These are phyloP conservation scores for Podarcis siculus DNA, from an alignment of 2,797 vertebrate species.

Conservation along the genomic window DNA sequence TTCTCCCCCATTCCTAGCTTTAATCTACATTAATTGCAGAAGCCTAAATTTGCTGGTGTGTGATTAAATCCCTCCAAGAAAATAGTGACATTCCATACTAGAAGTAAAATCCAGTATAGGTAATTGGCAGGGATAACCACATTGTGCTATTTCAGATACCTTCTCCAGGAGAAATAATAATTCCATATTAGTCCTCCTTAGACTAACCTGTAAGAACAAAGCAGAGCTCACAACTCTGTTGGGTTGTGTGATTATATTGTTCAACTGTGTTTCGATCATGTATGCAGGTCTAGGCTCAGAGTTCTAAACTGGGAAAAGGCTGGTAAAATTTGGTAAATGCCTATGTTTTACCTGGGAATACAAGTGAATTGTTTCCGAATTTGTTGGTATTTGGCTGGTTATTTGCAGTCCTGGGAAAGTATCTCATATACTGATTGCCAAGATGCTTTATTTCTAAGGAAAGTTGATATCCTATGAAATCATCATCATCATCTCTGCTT, in stretches of 20 bases:
- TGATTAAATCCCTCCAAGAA: not conserved
- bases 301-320: not conserved
- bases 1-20: no score
- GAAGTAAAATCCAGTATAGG: not conserved
- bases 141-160: not conserved
- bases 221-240: not conserved
- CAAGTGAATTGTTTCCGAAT: not conserved
- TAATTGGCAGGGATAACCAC: not conserved
- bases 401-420: not conserved
- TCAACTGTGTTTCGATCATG: not conserved
- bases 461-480: not conserved
- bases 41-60: no score
- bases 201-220: not conserved
- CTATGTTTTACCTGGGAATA: not conserved
- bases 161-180: constrained; percentile 4
- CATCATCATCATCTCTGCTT: not conserved
- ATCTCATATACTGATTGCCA: constrained; percentile 7
- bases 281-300: not conserved
- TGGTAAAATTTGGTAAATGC: not conserved
- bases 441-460: not conserved
- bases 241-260: not conserved
- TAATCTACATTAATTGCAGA: no score
- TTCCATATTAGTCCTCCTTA: not conserved
- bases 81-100: not conserved
- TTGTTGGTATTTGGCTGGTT: not conserved